These are phyloP conservation scores for Platypus cylindrus DNA, from an alignment of 2,888 invertebrate genomes.

Conservation along the genomic window DNA sequence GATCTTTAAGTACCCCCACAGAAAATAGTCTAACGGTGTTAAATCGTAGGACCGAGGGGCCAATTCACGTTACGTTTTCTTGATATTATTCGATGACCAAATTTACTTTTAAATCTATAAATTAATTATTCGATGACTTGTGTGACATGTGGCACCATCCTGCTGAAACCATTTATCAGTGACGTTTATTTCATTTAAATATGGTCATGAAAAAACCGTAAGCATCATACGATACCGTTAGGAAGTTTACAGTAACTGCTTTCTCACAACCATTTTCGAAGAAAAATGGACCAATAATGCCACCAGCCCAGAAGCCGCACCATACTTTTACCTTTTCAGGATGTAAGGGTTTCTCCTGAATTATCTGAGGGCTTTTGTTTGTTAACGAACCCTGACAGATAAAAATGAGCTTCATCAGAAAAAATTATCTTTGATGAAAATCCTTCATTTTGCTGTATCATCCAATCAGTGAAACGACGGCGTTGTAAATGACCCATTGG, in stretches of 20 bases:
- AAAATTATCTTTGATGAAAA: background rate
- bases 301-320: constrained; percentile 11
- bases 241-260: too few species aligned
- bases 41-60: constrained; percentile 1
- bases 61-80: too few species aligned
- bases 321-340: constrained; percentile 10
- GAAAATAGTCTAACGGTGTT: constrained; percentile 2
- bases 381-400: too few species aligned
- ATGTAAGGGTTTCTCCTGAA: constrained; percentile 7
- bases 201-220: too few species aligned
- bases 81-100: background rate
- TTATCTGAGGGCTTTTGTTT: background rate
- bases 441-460: background rate
- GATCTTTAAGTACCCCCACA: constrained; percentile 1
- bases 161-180: too few species aligned
- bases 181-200: too few species aligned
- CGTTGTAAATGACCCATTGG: background rate
- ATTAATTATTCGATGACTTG: background rate
- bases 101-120: too few species aligned
- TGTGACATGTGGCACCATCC: background rate
- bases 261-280: constrained; percentile 5
- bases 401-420: background rate
- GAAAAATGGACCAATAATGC: constrained; percentile 9
- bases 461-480: constrained; percentile 1
- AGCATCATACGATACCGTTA: too few species aligned